These are phyloP conservation scores for Pristionchus maxplancki DNA, from an alignment of 2,888 invertebrate genomes.

Conservation along the genomic window DNA sequence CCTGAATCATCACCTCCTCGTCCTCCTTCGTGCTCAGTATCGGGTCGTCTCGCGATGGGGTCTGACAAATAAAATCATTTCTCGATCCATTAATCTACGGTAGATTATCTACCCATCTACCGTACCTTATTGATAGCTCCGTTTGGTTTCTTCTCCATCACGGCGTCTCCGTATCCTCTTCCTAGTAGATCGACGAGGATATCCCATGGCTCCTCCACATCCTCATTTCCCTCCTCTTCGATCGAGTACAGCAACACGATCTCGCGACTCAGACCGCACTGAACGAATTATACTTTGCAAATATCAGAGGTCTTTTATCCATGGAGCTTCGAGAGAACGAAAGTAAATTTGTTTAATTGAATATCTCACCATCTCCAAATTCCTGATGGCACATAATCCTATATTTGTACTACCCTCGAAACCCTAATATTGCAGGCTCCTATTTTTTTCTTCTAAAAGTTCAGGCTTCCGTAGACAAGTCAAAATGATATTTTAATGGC, in stretches of 20 bases:
- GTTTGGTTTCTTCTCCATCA: slow-evolving; percentile 47
- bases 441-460: not conserved
- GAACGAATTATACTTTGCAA: too few relatives aligned
- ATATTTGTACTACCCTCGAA: not conserved
- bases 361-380: too few relatives aligned
- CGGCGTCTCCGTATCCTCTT: slow-evolving; percentile 64
- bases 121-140: not conserved
- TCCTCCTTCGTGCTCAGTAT: not conserved
- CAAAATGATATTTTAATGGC: too few relatives aligned
- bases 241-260: slow-evolving; percentile 5
- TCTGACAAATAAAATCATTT: not conserved
- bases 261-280: slow-evolving; percentile 14
- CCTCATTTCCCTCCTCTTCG: not conserved
- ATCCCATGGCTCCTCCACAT: slow-evolving; percentile 58
- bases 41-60: not conserved
- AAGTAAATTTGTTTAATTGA: too few relatives aligned
- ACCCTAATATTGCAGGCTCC: not conserved
- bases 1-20: not conserved
- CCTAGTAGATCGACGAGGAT: slow-evolving; percentile 57
- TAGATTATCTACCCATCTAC: not conserved
- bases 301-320: too few relatives aligned
- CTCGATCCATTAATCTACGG: not conserved
- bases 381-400: too few relatives aligned
- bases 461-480: not conserved
- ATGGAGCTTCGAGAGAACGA: too few relatives aligned